Evolutionary conservation across 2,797 vertebrate genomes (phyloP).

Genomic region (Rhyacichthys aspro): DNA sequence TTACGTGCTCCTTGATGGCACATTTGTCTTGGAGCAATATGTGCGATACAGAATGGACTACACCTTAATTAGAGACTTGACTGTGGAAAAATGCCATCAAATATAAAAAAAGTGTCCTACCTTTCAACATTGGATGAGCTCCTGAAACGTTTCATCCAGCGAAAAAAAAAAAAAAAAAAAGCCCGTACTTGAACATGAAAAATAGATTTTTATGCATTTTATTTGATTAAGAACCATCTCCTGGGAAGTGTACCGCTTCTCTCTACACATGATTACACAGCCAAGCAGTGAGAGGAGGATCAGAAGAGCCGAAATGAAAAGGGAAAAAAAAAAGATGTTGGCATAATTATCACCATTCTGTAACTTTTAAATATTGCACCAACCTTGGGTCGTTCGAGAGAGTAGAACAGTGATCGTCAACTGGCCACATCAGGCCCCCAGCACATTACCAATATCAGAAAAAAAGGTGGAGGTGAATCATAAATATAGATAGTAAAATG

Average conservation of each 20-base stretch:
- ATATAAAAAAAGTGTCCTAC: neutral
- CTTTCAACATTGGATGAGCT: neutral
- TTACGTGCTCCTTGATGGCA: neutral
- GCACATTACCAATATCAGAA: no score
- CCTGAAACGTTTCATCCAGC: slow-evolving; percentile 4
- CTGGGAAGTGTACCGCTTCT: slow-evolving; percentile 27
- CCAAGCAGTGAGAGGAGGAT: slow-evolving; percentile 39
- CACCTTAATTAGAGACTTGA: slow-evolving; percentile 6
- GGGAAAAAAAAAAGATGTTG: slow-evolving; percentile 28
- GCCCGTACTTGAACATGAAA: slow-evolving; percentile 10
- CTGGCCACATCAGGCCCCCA: no score
- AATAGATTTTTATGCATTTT: slow-evolving; percentile 43
- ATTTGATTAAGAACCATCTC: slow-evolving; percentile 47
- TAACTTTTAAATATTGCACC: slow-evolving; percentile 17
- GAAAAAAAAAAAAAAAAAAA: slow-evolving; percentile 17
- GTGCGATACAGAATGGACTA: neutral
- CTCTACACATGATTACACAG: slow-evolving; percentile 44
- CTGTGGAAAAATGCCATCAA: neutral
- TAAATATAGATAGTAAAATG: no score
- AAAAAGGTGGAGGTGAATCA: no score
- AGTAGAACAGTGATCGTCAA: no score
- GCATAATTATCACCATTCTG: slow-evolving; percentile 41
- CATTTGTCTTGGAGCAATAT: neutral
- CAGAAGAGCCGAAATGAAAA: slow-evolving; percentile 39
- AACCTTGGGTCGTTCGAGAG: neutral